phyloP scores from a whole-genome alignment of 2,797 vertebrate species.

The Falco concolor region DNA sequence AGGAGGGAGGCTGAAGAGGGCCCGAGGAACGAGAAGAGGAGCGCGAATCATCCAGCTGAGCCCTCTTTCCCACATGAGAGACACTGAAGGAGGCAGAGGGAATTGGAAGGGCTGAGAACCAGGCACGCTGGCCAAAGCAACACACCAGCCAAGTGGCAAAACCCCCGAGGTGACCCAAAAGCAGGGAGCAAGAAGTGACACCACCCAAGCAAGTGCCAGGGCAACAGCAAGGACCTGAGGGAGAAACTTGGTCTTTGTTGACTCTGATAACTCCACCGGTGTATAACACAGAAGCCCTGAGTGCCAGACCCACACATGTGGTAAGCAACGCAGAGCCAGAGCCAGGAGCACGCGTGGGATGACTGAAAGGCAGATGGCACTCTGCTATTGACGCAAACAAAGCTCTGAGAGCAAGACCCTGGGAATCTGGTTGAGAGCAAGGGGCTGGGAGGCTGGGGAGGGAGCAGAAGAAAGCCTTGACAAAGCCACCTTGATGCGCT shows the following conservation, averaged over 20 bases:
- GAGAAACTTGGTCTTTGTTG: not conserved
- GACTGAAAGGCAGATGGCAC: not conserved
- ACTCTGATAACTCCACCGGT: not conserved
- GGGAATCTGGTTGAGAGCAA: not conserved
- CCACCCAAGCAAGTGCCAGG: not conserved
- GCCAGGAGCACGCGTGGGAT: not conserved
- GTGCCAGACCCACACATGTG: not conserved
- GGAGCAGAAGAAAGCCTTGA: not conserved
- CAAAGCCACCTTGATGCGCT: not conserved
- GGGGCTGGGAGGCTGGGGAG: not conserved
- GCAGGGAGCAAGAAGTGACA: not conserved
- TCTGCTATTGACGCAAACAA: not conserved
- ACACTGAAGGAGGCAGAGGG: not conserved
- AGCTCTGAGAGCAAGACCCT: not conserved
- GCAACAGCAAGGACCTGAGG: not conserved
- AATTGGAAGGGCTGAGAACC: not conserved
- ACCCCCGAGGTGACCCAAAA: not conserved
- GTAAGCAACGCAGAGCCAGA: not conserved
- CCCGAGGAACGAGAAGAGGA: not conserved
- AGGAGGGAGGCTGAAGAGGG: not conserved
- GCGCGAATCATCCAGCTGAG: not conserved
- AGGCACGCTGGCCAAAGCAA: fast-evolving
- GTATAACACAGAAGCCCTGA: not conserved
- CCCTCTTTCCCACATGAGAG: not conserved
- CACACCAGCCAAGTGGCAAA: not conserved